These are phyloP conservation scores for Rhea pennata DNA, from an alignment of 2,113 vertebrate species.

Conservation along the genomic window DNA sequence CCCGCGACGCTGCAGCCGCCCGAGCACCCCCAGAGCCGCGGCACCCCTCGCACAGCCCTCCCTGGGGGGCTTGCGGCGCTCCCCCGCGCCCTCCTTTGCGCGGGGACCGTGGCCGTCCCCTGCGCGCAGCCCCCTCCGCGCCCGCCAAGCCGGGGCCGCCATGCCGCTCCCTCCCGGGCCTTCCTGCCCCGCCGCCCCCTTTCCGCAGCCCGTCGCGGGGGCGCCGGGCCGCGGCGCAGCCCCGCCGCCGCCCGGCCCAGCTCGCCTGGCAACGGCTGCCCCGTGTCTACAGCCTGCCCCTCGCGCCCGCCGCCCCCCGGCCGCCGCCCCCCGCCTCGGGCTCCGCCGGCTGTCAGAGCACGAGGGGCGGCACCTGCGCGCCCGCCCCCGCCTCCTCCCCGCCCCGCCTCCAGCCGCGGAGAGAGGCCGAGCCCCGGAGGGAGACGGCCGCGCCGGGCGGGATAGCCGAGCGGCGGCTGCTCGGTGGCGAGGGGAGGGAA, in stretches of 20 bases:
- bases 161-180: not conserved
- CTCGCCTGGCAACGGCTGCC: not conserved
- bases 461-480: not conserved
- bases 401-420: not conserved
- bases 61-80: not conserved
- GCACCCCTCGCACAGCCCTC: not conserved
- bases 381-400: slow-evolving; percentile 45
- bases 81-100: not conserved
- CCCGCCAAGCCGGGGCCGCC: not conserved
- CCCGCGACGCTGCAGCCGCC: not conserved
- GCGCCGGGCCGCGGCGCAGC: no score
- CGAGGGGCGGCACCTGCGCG: slow-evolving; percentile 48
- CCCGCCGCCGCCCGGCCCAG: not conserved
- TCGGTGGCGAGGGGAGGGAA: not conserved
- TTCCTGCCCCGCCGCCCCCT: not conserved
- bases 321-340: not conserved
- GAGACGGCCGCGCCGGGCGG: not conserved
- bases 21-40: no score
- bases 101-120: not conserved
- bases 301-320: not conserved
- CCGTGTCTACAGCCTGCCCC: not conserved
- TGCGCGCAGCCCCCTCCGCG: not conserved
- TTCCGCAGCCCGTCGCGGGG: not conserved
- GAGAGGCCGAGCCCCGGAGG: not conserved
- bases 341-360: not conserved